phyloP scores from a whole-genome alignment of 2,888 invertebrate genomes.

The Miltochrista miniata region DNA sequence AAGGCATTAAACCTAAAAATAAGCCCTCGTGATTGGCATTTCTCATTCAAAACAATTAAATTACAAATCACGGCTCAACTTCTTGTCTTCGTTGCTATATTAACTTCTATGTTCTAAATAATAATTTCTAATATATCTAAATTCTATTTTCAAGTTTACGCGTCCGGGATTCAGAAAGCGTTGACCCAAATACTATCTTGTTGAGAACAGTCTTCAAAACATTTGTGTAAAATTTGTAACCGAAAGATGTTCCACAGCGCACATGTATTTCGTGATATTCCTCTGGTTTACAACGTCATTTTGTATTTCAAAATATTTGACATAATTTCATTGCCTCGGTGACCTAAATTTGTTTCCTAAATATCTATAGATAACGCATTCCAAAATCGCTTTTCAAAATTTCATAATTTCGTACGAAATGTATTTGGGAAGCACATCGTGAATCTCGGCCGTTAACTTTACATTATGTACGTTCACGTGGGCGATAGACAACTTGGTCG shows the following conservation, averaged over 20 bases:
- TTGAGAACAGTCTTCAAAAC: slow-evolving; percentile 54
- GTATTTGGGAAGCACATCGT: slow-evolving; percentile 28
- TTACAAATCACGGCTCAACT: slow-evolving; percentile 31
- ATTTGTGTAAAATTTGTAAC: slow-evolving; percentile 54
- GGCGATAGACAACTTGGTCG: slow-evolving; percentile 29
- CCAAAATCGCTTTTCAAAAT: slow-evolving; percentile 33
- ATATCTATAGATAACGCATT: neutral
- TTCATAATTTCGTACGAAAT: slow-evolving; percentile 27
- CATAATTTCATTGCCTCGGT: slow-evolving; percentile 8
- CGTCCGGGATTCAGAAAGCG: slow-evolving; percentile 58
- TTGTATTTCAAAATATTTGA: slow-evolving; percentile 1
- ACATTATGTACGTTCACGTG: slow-evolving; percentile 31
- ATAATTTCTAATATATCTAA: too few species aligned
- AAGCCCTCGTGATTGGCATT: slow-evolving; percentile 20
- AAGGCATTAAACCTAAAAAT: slow-evolving; percentile 43
- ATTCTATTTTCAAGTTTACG: slow-evolving; percentile 79
- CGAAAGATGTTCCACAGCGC: slow-evolving; percentile 14
- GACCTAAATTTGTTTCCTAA: slow-evolving; percentile 20
- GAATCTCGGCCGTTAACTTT: slow-evolving; percentile 33
- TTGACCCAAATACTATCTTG: slow-evolving; percentile 71
- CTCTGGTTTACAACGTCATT: neutral
- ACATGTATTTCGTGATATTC: slow-evolving; percentile 6
- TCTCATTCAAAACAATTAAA: slow-evolving; percentile 20
- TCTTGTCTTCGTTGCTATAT: slow-evolving; percentile 45
- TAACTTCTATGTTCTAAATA: too few species aligned